Base-by-base conservation (phyloP, 2,888 invertebrate genomes). In the Scelioninae gen. 1 region DNA sequence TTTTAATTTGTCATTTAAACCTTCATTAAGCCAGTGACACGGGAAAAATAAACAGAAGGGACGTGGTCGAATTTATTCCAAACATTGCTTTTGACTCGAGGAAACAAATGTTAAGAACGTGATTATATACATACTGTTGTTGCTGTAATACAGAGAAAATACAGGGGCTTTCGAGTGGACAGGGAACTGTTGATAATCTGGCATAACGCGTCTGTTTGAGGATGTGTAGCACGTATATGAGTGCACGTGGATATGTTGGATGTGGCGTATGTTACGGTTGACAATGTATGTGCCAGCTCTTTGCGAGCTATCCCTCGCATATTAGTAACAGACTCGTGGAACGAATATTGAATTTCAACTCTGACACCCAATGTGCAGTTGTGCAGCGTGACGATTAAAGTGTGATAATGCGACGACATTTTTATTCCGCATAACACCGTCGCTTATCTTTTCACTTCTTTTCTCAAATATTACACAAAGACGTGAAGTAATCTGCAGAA, bases 281-380 rank as follows among this genome's bases (percentile, higher is more conserved):
- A 84, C 84, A 79, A 75, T 79, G 76, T 79, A 71, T 78, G 83
- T n/a, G n/a, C 69, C 51, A 53, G 62, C 81, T 84, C 78, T 84
- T 84, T 84, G 75, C 68, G 23, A 66, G 69, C 69, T 79, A 79
- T 69, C 77, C 74, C 68, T 75, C 63, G 74, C 77, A 84, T 76
- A 82, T 84, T 74, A 84, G 81, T 76, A 75, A 78, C 82, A 62
- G 55, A 75, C 72, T 81, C 75, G 78, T 69, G 66, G 13, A 65
- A 79, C 78, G 84, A 78, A 84, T 84, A 84, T 78, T 78, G 74
- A 84, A 84, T 84, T 81, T 84, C 75, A 62, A 63, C 68, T 13
- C 51, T 76, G 74, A 69, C 84, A 69, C 72, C 45, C 51, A 53
- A 45, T 60, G 74, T 68, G 38, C 65, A 51, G 58, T 34, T 60